Percentiles rank a stretch among this genome's conserved stretches.
phyloP scores from a whole-genome alignment of 1,140 invertebrate species.

The Drosophila navojoa region DNA sequence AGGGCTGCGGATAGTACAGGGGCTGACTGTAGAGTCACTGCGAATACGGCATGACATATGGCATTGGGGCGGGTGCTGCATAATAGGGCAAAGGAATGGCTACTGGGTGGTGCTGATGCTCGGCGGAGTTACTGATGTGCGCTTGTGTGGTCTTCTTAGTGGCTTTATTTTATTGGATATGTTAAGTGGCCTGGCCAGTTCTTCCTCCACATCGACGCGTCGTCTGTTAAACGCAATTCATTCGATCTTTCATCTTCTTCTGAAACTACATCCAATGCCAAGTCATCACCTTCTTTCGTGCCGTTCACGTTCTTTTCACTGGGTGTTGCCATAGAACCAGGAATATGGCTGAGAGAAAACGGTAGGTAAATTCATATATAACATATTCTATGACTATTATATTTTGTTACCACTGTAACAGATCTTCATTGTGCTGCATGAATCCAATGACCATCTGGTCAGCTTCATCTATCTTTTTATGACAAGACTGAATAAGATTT shows the following conservation, averaged over 20 bases:
- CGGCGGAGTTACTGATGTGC: not conserved
- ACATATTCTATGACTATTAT: no score
- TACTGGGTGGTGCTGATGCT: not conserved
- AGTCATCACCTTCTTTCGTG: no score
- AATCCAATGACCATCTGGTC: conserved; percentile 41
- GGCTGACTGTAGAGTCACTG: conserved; percentile 22
- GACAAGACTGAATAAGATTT: no score
- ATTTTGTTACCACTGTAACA: conserved; percentile 14
- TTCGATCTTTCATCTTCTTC: not conserved
- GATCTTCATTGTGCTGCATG: conserved; percentile 48
- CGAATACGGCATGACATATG: conserved; percentile 15
- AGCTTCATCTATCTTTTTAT: conserved; percentile 46
- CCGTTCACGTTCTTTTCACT: no score
- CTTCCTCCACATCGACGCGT: conserved; percentile 10
- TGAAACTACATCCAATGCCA: no score
- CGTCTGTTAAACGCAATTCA: not conserved
- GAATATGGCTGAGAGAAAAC: no score
- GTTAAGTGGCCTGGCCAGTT: conserved; percentile 4
- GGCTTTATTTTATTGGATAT: not conserved
- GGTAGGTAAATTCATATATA: no score
- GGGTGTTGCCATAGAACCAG: no score
- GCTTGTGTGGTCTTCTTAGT: conserved; percentile 5
- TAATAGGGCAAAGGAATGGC: no score
- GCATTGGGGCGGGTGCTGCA: no score
- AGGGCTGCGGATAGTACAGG: conserved; percentile 52